Evolutionary conservation across 2,113 vertebrate species (phyloP).

Genomic region (Nettapus auritus): DNA sequence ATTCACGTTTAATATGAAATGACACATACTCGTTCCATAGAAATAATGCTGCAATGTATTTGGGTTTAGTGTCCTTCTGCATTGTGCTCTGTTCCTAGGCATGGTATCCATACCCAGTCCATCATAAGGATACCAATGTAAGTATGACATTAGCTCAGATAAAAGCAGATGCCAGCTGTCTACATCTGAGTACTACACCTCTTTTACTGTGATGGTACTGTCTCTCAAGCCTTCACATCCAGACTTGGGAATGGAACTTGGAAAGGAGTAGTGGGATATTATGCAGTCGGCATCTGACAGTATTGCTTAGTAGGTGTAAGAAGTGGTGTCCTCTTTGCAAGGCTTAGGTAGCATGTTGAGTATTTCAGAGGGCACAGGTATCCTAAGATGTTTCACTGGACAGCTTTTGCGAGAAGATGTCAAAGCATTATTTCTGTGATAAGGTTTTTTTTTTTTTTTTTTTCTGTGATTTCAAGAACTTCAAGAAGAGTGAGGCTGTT

Average conservation of each 20-base stretch:
- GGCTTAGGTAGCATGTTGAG: fast-evolving
- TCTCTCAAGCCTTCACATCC: not conserved
- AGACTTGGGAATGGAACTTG: not conserved
- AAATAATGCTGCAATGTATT: not conserved
- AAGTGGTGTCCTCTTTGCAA: not conserved
- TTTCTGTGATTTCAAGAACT: not conserved
- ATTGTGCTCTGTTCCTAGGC: not conserved
- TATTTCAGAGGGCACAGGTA: not conserved
- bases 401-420: not conserved
- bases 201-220: not conserved
- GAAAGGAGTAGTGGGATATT: fast-evolving
- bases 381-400: not conserved
- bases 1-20: not conserved
- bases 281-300: not conserved
- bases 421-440: not conserved
- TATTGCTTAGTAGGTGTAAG: not conserved
- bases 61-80: not conserved
- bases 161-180: not conserved
- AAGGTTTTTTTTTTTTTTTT: too few species aligned
- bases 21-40: not conserved
- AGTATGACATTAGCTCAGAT: not conserved
- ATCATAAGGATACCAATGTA: fast-evolving
- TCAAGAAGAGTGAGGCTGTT: not conserved
- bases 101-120: not conserved
- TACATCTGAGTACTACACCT: not conserved